phyloP scores from a whole-genome alignment of 2,888 invertebrate species.

The Apamea anceps region DNA sequence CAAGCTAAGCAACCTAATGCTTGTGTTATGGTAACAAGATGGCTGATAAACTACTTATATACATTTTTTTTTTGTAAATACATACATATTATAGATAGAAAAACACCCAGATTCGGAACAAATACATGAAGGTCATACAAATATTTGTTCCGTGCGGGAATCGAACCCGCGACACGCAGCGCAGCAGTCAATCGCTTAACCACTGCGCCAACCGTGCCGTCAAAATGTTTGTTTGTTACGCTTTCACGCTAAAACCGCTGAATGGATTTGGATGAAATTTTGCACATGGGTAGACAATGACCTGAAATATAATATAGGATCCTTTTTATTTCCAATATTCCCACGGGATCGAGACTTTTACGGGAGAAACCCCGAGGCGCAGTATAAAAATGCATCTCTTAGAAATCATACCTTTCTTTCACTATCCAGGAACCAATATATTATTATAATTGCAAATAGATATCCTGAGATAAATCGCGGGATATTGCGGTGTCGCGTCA shows the following conservation, averaged over 20 bases:
- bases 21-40: too few species aligned
- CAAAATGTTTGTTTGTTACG: neutral
- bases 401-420: slow-evolving; percentile 18
- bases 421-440: slow-evolving; percentile 53
- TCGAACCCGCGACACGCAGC: too few species aligned
- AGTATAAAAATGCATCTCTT: neutral
- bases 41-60: too few species aligned
- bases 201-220: too few species aligned
- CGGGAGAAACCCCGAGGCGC: neutral
- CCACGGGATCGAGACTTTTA: neutral
- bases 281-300: neutral
- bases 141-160: too few species aligned
- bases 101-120: too few species aligned
- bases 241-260: neutral
- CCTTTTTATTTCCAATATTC: neutral
- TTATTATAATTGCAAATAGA: slow-evolving; percentile 86
- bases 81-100: too few species aligned
- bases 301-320: neutral
- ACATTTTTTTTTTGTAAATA: too few species aligned
- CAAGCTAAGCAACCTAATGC: too few species aligned
- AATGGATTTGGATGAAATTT: neutral
- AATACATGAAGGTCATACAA: too few species aligned
- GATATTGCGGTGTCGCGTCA: slow-evolving; percentile 75
- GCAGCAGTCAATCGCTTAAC: too few species aligned
- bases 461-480: slow-evolving; percentile 82